phyloP scores from a whole-genome alignment of 2,888 invertebrate genomes.

The Cataglyphis cursor region DNA sequence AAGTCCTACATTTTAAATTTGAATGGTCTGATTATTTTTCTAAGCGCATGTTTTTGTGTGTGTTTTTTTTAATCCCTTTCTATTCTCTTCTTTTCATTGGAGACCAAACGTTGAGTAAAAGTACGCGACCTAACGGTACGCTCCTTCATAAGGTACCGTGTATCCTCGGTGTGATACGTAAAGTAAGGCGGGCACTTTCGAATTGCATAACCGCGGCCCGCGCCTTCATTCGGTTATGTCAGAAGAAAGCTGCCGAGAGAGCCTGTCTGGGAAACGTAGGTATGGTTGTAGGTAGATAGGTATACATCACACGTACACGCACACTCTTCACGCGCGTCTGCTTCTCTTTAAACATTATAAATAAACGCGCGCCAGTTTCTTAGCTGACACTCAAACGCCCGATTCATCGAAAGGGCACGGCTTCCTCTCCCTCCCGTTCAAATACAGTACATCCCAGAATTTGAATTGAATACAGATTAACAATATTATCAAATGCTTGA shows the following conservation, averaged over 20 bases:
- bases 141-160: slow-evolving; percentile 68
- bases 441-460: not conserved
- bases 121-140: slow-evolving; percentile 67
- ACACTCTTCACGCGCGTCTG: slow-evolving; percentile 53
- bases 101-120: slow-evolving; percentile 59
- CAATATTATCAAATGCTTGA: not conserved
- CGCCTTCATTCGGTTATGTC: slow-evolving; percentile 87
- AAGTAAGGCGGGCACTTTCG: slow-evolving; percentile 87
- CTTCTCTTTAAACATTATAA: slow-evolving; percentile 78
- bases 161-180: slow-evolving; percentile 81
- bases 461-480: not conserved
- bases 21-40: not conserved
- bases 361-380: slow-evolving; percentile 75
- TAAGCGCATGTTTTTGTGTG: not conserved
- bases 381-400: slow-evolving; percentile 54
- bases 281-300: slow-evolving; percentile 65
- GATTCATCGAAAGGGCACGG: slow-evolving; percentile 51
- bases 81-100: slow-evolving; percentile 27
- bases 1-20: not conserved
- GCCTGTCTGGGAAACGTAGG: slow-evolving; percentile 83
- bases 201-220: slow-evolving; percentile 86
- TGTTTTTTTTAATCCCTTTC: not conserved
- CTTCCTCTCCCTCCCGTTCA: not conserved
- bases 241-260: slow-evolving; percentile 85
- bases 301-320: slow-evolving; percentile 41